Percentiles rank a stretch among this genome's conserved stretches.
These are phyloP conservation scores for Vulpes lagopus DNA, from an alignment of 2,113 vertebrate genomes.

Conservation along the genomic window DNA sequence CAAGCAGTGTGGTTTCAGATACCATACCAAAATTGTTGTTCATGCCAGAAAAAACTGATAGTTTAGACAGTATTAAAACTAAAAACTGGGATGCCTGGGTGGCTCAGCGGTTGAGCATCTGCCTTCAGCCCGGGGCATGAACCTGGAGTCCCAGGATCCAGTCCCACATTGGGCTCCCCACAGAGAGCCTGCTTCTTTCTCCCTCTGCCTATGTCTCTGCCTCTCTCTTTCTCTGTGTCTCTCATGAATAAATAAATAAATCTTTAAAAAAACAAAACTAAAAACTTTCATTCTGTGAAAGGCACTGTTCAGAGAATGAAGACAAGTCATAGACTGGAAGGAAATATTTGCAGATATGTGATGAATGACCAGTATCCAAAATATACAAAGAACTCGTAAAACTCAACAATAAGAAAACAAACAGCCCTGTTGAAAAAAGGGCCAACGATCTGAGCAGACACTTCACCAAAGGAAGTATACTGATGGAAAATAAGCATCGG, in stretches of 20 bases:
- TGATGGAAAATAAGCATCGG: neutral
- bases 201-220: no score
- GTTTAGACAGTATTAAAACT: neutral
- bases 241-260: no score
- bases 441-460: neutral
- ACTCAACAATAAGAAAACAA: neutral
- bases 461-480: neutral
- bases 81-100: neutral
- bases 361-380: neutral
- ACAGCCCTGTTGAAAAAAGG: neutral
- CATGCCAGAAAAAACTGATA: neutral
- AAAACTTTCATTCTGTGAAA: neutral
- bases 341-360: neutral
- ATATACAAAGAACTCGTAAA: neutral
- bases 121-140: no score
- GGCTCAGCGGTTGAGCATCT: no score
- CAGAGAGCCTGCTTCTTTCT: no score
- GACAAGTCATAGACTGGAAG: neutral
- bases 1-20: neutral
- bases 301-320: neutral
- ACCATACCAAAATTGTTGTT: neutral
- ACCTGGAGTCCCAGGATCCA: no score
- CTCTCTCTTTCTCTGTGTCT: no score
- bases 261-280: neutral
- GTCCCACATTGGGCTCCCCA: no score